phyloP scores from a whole-genome alignment of 2,888 invertebrate genomes.

The Penaeus monodon region DNA sequence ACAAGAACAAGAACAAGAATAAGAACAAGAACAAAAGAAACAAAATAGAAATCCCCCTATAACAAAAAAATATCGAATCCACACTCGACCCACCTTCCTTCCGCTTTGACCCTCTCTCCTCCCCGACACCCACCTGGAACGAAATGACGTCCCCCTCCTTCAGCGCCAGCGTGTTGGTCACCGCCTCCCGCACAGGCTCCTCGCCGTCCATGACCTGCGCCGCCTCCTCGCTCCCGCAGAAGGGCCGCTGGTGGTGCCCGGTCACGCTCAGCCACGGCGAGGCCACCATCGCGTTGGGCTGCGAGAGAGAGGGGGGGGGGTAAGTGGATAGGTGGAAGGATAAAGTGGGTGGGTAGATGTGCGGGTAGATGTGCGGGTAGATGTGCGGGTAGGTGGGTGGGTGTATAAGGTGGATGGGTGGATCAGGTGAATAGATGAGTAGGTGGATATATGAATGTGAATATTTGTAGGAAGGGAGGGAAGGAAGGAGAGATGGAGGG shows the following conservation, averaged over 20 bases:
- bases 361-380: background rate
- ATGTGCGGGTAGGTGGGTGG: background rate
- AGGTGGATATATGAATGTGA: background rate
- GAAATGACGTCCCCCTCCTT: conserved; percentile 49
- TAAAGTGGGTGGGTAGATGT: background rate
- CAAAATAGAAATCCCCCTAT: too few relatives aligned
- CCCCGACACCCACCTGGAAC: conserved; percentile 51
- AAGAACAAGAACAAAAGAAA: too few relatives aligned
- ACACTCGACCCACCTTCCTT: too few relatives aligned
- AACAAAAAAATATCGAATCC: too few relatives aligned
- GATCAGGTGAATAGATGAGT: background rate
- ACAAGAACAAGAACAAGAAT: too few relatives aligned
- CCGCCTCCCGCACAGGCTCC: conserved; percentile 49
- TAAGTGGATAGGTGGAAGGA: background rate
- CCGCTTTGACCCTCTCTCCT: background rate
- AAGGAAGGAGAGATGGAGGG: background rate
- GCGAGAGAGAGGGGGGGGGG: background rate
- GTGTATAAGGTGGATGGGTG: background rate
- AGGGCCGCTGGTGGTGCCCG: conserved; percentile 21
- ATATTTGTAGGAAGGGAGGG: too few relatives aligned
- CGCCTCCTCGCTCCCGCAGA: conserved; percentile 41
- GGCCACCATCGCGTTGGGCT: conserved; percentile 28
- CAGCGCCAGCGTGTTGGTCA: conserved; percentile 53
- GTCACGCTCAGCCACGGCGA: conserved; percentile 54
- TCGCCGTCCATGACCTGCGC: conserved; percentile 55